phyloP scores from a whole-genome alignment of 64 coral and sea anemone genomes.

The Actinia equina region DNA sequence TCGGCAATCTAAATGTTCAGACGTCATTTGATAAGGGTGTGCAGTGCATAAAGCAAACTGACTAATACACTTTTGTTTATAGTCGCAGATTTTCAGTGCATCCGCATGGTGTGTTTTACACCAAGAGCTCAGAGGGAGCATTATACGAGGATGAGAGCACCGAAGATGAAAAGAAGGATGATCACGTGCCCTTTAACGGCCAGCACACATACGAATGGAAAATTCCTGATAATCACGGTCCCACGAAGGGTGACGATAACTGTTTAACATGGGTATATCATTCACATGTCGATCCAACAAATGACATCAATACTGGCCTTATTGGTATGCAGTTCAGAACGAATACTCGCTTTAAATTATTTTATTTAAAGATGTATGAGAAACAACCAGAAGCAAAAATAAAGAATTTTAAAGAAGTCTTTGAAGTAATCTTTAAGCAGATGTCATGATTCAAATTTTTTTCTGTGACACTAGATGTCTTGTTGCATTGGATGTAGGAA shows the following conservation, averaged over 20 bases:
- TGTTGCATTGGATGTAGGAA: too few relatives aligned
- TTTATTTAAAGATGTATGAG: too few relatives aligned
- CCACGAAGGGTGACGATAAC: constrained; percentile 37
- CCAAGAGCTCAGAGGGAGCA: constrained; percentile 70
- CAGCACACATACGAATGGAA: constrained; percentile 52
- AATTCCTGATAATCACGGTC: constrained; percentile 43
- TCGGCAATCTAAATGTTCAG: too few relatives aligned
- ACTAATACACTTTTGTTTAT: background rate
- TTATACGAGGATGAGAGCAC: constrained; percentile 51
- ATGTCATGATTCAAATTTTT: too few relatives aligned
- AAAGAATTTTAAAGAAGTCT: too few relatives aligned
- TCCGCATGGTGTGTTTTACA: constrained; percentile 75
- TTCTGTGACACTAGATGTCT: too few relatives aligned
- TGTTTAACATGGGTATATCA: constrained; percentile 86
- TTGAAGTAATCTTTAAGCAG: too few relatives aligned
- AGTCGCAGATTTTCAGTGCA: constrained; percentile 54
- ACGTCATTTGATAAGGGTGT: too few relatives aligned
- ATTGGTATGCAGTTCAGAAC: too few relatives aligned
- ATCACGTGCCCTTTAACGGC: constrained; percentile 24
- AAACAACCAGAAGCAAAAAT: too few relatives aligned
- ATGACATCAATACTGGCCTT: constrained; percentile 78
- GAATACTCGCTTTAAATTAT: too few relatives aligned
- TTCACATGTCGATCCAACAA: constrained; percentile 65
- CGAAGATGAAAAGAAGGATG: constrained; percentile 44
- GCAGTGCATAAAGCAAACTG: too few relatives aligned